Base-by-base conservation (phyloP, 2,113 vertebrate species). In the Macquaria ambigua region DNA sequence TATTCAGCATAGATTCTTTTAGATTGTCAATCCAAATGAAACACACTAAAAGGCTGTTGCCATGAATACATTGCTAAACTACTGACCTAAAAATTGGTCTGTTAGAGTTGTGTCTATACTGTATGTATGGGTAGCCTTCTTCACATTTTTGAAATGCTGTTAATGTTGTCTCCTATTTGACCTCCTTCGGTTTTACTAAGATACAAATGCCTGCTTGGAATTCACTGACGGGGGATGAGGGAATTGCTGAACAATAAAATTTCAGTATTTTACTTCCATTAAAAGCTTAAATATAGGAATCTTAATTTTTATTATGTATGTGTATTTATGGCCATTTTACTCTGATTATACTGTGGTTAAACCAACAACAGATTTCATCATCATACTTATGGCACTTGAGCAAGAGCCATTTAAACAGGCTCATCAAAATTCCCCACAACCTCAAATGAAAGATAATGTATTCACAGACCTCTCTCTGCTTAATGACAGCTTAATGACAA, bases 381-480 rank as follows among this genome's bases (percentile, higher is more conserved):
- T 63, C 50, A 77, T 77, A 39, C 23, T 74, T 37, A 66, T 63
- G 66, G 70, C 61, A 46, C 46, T 76, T 20, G 53, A 63, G 56
- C 46, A 56, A 18, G 23, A 72, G 20, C 23, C 53, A 21, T 61
- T 80, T 48, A 83, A 85, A 78, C 15, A 28, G 37, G 23, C 69
- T 84, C 71, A 76, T 79, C 37, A 83, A 87, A 78, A 83, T 89
- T 74, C 82, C 61, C n/a, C n/a, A 28, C 7, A 39, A 75, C 81
- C 83, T 79, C 74, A 79, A 79, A 74, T 82, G 39, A 74, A 74
- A 79, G 55, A 67, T 58, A n/a, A 86, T 77, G 78, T 52, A 79
- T 81, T 83, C 39, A 34, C 39, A 61, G 53, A 43, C 39, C 46
- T 70, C 46, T 64, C 46, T 56, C 8, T 71, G 66, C 67, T 86